A percentile compares a stretch with the other conserved stretches of the same genome.
phyloP scores from a whole-genome alignment of 2,797 vertebrate genomes.

The Danio aesculapii region DNA sequence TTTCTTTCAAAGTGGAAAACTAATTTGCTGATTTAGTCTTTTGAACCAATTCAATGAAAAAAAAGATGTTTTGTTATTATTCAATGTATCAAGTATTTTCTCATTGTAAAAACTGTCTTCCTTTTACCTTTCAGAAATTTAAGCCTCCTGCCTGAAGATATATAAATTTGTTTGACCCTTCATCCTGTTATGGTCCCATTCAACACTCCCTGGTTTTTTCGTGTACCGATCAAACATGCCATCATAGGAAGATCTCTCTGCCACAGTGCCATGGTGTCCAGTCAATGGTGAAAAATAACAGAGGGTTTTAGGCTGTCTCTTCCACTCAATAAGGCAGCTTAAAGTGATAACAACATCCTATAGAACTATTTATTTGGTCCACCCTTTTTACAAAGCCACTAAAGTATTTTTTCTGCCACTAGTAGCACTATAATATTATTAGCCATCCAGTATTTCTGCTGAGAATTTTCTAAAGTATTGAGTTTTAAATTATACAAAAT shows the following conservation, averaged over 20 bases:
- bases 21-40: neutral
- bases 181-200: slow-evolving; percentile 53
- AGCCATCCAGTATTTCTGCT: slow-evolving; percentile 37
- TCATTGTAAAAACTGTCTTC: slow-evolving; percentile 12
- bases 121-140: slow-evolving; percentile 63
- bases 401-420: slow-evolving; percentile 50
- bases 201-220: slow-evolving; percentile 28
- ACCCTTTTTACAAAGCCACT: slow-evolving; percentile 11
- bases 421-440: slow-evolving; percentile 25
- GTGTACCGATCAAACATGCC: slow-evolving; percentile 28
- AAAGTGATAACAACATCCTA: slow-evolving; percentile 5
- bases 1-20: no score
- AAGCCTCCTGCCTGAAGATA: slow-evolving; percentile 66
- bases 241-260: slow-evolving; percentile 24
- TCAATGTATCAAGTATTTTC: neutral
- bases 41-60: neutral
- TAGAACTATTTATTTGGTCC: slow-evolving; percentile 12
- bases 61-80: no score
- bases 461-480: slow-evolving; percentile 25
- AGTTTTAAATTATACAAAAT: slow-evolving; percentile 21
- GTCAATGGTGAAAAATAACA: slow-evolving; percentile 7
- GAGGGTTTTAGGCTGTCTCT: slow-evolving; percentile 15
- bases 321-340: slow-evolving; percentile 21
- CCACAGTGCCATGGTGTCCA: slow-evolving; percentile 43
- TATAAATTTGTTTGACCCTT: slow-evolving; percentile 67